Base-by-base conservation (phyloP, 37 sponge, comb jelly and placozoan genomes). In the Eunapius fragilis region DNA sequence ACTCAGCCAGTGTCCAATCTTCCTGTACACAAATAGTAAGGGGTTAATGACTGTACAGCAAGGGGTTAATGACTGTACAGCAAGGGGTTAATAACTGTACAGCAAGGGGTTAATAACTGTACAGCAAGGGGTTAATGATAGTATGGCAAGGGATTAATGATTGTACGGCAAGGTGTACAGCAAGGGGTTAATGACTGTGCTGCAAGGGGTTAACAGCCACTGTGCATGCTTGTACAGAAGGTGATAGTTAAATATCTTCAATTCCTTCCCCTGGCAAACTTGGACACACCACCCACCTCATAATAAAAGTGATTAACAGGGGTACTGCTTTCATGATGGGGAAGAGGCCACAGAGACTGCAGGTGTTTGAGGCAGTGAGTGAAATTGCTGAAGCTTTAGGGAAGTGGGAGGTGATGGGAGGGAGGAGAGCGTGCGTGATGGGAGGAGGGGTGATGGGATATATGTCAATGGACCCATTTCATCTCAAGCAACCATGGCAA, bases 271-370 rank as follows among this genome's bases (percentile, higher is more conserved):
- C n/a, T n/a, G n/a, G n/a, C n/a, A n/a, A n/a, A n/a, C n/a, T n/a
- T n/a, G n/a, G n/a, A n/a, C n/a, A n/a, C n/a, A n/a, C n/a, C n/a
- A 25, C 72, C 67, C 25, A 88, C 91, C 78, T 88, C 92, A 81
- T 88, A 92, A 67, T 81, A 92, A 38, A 92, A 88, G 80, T 92
- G 92, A 69, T 85, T 84, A 34, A 80, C 75, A 36, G 85, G 84
- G 30, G 27, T 80, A 24, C 34, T 38, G 37, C 31, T 31, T 1
- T 70, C 75, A 31, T 79, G 26, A 0, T 30, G 31, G 13, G 68
- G 74, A 0, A 45, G 72, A 23, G 85, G 72, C 92, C 92, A 92
- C 3, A 75, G 12, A 11, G 33, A 23, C 25, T 49, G 45, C 12
- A 92, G 41, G 14, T 70, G 77, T 24, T 81, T 78, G 5, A 92